Conservation (phyloP, 2,888 invertebrate genomes). For the Tenthredo livida region DNA sequence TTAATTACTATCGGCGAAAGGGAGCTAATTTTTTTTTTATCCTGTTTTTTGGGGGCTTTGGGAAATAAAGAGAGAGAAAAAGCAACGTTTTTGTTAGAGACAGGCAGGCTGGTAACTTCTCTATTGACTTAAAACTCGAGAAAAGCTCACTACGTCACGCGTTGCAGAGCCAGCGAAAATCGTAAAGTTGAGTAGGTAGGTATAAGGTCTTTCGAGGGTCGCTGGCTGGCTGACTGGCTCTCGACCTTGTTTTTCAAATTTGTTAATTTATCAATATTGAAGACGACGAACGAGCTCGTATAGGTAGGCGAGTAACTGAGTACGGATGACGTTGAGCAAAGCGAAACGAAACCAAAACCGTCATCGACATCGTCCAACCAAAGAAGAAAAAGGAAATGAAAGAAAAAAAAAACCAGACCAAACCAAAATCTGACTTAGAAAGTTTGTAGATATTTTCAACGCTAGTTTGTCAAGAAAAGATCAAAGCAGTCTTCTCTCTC, state of each 20-base stretch:
- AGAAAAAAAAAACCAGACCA: neutral
- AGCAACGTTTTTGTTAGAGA: neutral
- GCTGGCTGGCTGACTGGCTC: neutral
- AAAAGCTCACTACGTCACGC: neutral
- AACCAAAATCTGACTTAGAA: neutral
- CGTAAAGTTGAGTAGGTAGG: slow-evolving; percentile 8
- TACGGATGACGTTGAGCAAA: neutral
- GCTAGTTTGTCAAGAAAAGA: neutral
- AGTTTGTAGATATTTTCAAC: neutral
- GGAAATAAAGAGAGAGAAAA: too few species aligned
- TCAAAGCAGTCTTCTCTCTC: neutral
- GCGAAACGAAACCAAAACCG: neutral
- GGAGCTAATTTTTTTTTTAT: neutral
- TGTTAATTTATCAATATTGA: slow-evolving; percentile 44
- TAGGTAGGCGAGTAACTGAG: neutral
- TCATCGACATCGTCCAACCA: neutral
- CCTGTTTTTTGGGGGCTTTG: neutral
- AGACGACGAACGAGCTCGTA: neutral
- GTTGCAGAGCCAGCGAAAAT: slow-evolving; percentile 1
- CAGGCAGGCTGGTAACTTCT: slow-evolving; percentile 7
- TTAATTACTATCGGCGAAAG: neutral
- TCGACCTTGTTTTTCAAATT: slow-evolving; percentile 48
- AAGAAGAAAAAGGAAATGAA: neutral
- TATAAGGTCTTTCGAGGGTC: neutral
- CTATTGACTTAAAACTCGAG: slow-evolving; percentile 40